phyloP scores from a whole-genome alignment of 1,140 invertebrate species.

The Araneus ventricosus region DNA sequence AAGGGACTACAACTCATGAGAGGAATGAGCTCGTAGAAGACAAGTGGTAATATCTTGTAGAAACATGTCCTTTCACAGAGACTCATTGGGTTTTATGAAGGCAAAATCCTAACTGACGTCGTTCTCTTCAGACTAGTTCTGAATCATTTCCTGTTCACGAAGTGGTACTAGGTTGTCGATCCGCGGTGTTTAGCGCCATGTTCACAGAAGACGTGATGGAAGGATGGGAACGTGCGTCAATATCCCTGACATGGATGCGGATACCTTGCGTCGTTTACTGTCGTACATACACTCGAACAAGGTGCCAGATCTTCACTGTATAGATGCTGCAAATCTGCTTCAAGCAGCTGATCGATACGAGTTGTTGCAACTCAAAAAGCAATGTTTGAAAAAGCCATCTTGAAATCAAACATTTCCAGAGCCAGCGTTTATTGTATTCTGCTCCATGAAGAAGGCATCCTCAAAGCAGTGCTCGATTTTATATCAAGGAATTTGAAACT shows the following conservation, averaged over 20 bases:
- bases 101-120: neutral
- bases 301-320: neutral
- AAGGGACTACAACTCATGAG: neutral
- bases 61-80: too few species aligned
- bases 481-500: neutral
- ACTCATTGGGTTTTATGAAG: neutral
- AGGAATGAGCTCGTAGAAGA: neutral
- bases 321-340: neutral
- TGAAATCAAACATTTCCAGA: neutral
- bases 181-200: neutral
- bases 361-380: neutral
- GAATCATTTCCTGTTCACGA: neutral
- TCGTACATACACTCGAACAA: neutral
- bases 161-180: neutral
- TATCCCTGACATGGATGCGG: neutral
- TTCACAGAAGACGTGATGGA: neutral
- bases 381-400: neutral
- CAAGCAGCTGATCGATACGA: neutral
- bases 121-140: neutral
- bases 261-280: neutral
- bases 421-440: neutral
- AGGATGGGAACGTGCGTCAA: neutral
- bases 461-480: neutral
- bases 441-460: neutral
- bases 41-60: neutral